Percentiles rank a stretch among this genome's conserved stretches.
phyloP scores from a whole-genome alignment of 2,797 vertebrate genomes.

The Labroides dimidiatus region DNA sequence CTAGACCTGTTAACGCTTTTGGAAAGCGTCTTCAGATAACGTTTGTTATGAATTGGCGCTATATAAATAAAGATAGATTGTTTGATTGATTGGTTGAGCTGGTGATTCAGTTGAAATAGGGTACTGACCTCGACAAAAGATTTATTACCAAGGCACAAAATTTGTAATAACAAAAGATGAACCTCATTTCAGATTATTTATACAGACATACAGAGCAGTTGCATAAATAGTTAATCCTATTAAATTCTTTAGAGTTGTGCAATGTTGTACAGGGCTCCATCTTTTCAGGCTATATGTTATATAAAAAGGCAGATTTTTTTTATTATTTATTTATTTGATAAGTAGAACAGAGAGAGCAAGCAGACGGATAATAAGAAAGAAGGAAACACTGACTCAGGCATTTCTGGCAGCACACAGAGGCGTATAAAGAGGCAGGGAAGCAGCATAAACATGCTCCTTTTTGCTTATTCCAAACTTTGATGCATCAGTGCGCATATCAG shows the following conservation, averaged over 20 bases:
- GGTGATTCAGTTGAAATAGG: no score
- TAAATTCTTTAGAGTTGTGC: constrained; percentile 44
- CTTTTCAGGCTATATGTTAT: neutral
- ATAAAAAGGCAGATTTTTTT: no score
- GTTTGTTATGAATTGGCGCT: no score
- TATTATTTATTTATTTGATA: no score
- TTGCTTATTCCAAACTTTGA: constrained; percentile 23
- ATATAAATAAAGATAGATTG: no score
- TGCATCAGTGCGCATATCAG: constrained; percentile 24
- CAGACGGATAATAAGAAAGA: constrained; percentile 10
- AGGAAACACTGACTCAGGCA: constrained; percentile 15
- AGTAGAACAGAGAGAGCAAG: neutral
- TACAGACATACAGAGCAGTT: neutral
- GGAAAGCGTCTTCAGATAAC: no score
- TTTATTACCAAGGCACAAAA: no score
- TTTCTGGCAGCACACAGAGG: constrained; percentile 18
- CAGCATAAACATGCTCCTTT: constrained; percentile 9
- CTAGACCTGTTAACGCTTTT: no score
- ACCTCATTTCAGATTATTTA: no score
- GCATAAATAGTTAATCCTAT: constrained; percentile 27
- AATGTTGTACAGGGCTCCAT: neutral
- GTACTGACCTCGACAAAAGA: no score
- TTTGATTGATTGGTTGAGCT: no score
- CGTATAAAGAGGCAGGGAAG: neutral
- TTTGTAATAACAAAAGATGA: no score